phyloP scores from a whole-genome alignment of 2,888 invertebrate species.

The Acholoe squamosa region DNA sequence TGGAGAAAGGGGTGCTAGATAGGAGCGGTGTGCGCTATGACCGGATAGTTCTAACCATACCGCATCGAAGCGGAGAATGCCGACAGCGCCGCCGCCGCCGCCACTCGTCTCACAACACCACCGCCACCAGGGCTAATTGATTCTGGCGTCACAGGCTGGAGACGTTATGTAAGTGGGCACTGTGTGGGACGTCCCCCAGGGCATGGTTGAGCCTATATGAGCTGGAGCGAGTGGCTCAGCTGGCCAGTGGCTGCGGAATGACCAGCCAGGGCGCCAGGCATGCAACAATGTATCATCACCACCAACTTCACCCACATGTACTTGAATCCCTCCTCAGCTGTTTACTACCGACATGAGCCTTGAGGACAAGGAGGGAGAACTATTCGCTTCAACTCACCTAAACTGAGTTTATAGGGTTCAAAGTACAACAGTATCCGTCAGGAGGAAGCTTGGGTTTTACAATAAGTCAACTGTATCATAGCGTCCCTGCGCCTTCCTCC shows the following conservation, averaged over 20 bases:
- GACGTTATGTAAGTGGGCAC: constrained; percentile 13
- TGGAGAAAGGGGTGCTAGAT: not conserved
- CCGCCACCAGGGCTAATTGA: constrained; percentile 5
- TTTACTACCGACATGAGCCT: not conserved
- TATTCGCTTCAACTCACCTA: too few relatives aligned
- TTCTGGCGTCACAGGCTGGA: not conserved
- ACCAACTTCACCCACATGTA: not conserved
- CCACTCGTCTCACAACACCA: not conserved
- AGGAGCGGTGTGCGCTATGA: not conserved
- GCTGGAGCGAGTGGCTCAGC: not conserved
- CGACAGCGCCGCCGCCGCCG: not conserved
- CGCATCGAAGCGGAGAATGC: not conserved
- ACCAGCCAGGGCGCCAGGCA: not conserved
- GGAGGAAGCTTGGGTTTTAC: too few relatives aligned
- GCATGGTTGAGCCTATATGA: constrained; percentile 38
- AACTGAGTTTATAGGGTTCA: too few relatives aligned
- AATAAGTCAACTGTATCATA: not conserved
- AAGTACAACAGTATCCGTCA: too few relatives aligned
- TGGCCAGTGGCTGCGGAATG: not conserved
- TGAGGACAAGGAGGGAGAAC: too few relatives aligned
- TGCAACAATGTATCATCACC: constrained; percentile 2
- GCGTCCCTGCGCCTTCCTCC: not conserved
- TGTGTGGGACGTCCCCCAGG: constrained; percentile 30
- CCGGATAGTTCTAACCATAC: not conserved
- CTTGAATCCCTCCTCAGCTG: not conserved